These are phyloP conservation scores for Myiothlypis chrysogaster DNA, from an alignment of 2,797 vertebrate genomes.

Conservation along the genomic window DNA sequence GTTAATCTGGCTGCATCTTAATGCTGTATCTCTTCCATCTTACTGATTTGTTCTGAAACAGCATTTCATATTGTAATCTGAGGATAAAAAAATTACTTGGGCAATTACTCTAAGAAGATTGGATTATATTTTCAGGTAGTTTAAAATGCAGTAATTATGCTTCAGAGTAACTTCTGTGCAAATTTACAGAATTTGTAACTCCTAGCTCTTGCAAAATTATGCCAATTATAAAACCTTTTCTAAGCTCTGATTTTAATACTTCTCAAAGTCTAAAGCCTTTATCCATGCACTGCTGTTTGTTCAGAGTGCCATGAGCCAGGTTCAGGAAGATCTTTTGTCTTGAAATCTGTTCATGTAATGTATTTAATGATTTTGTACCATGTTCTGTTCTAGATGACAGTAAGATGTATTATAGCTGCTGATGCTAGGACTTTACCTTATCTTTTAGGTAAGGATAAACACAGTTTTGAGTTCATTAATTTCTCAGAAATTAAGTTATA, in stretches of 20 bases:
- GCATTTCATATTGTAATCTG: not conserved
- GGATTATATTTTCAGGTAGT: not conserved
- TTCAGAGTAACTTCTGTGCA: not conserved
- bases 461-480: not conserved
- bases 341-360: not conserved
- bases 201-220: not conserved
- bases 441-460: not conserved
- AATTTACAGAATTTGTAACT: not conserved
- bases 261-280: not conserved
- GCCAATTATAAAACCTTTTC: not conserved
- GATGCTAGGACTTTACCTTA: not conserved
- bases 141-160: not conserved
- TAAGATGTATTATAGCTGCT: not conserved
- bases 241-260: not conserved
- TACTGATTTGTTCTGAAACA: not conserved
- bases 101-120: not conserved
- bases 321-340: not conserved
- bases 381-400: not conserved
- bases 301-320: not conserved
- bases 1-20: not conserved
- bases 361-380: not conserved
- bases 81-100: not conserved
- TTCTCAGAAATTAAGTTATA: not conserved
- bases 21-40: not conserved
- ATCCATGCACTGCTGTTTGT: not conserved